Evolutionary conservation across 92 coral and sea anemone genomes (phyloP).

Genomic region (Montipora capitata): DNA sequence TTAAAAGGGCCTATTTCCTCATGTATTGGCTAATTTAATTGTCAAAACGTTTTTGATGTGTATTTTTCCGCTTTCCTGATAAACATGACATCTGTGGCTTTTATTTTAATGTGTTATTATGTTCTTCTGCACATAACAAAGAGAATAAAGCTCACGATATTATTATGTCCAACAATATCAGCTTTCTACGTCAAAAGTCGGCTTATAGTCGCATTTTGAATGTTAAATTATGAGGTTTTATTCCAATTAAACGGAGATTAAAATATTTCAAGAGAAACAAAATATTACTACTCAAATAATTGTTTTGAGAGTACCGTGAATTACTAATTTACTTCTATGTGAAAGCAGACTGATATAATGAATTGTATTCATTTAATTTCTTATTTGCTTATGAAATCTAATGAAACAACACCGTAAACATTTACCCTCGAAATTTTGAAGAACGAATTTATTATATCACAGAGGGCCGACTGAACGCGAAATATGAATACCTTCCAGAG

Average conservation of each 20-base stretch:
- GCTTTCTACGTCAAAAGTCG: slow-evolving; percentile 13
- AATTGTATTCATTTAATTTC: too few species aligned
- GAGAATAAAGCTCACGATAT: slow-evolving; percentile 28
- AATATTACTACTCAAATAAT: neutral
- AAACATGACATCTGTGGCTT: slow-evolving; percentile 41
- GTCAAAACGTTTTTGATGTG: slow-evolving; percentile 27
- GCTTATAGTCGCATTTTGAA: slow-evolving; percentile 21
- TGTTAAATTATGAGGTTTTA: neutral
- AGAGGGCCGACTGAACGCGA: too few species aligned
- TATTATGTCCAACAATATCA: slow-evolving; percentile 55
- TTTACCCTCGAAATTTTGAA: too few species aligned
- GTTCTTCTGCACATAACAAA: slow-evolving; percentile 35
- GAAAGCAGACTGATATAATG: too few species aligned
- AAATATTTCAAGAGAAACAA: neutral
- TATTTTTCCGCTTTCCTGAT: slow-evolving; percentile 19
- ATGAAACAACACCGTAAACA: too few species aligned
- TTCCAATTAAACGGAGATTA: neutral
- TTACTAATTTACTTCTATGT: too few species aligned
- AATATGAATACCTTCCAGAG: too few species aligned
- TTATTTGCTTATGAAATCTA: too few species aligned
- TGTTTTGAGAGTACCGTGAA: neutral
- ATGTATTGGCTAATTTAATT: slow-evolving; percentile 40
- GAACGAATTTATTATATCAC: too few species aligned
- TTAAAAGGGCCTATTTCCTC: slow-evolving; percentile 43
- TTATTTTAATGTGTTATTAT: slow-evolving; percentile 37